A percentile compares a stretch with the other conserved stretches of the same genome.
phyloP scores from a whole-genome alignment of 2,888 invertebrate species.

The Zonitis immaculata region DNA sequence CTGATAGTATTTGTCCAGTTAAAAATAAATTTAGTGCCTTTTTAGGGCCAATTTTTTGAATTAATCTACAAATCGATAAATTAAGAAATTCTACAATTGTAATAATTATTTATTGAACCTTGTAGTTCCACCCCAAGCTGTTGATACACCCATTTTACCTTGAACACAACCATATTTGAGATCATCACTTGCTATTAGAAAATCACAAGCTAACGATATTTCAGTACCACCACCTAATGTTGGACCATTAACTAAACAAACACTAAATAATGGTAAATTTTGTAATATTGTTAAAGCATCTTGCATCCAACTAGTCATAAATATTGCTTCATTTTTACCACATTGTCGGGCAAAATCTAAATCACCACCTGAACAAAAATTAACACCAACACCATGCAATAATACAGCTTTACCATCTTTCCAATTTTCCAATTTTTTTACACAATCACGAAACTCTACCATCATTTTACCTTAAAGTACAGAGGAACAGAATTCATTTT shows the following conservation, averaged over 20 bases:
- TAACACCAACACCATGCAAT: slow-evolving; percentile 32
- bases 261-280: slow-evolving; percentile 34
- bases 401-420: slow-evolving; percentile 39
- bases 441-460: slow-evolving; percentile 36
- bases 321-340: slow-evolving; percentile 31
- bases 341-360: slow-evolving; percentile 34
- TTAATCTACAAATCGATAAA: slow-evolving; percentile 32
- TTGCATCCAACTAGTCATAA: slow-evolving; percentile 38
- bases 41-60: slow-evolving; percentile 32
- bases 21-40: slow-evolving; percentile 38
- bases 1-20: slow-evolving; percentile 33
- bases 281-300: slow-evolving; percentile 31
- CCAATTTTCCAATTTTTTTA: slow-evolving; percentile 37
- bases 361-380: slow-evolving; percentile 43
- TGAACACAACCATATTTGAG: slow-evolving; percentile 40
- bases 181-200: slow-evolving; percentile 34
- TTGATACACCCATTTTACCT: slow-evolving; percentile 39
- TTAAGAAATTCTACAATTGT: neutral
- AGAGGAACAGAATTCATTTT: neutral
- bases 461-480: slow-evolving; percentile 39
- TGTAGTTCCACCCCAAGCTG: slow-evolving; percentile 42
- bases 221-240: slow-evolving; percentile 41
- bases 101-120: slow-evolving; percentile 24
- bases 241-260: slow-evolving; percentile 36
- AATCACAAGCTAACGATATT: slow-evolving; percentile 38